phyloP scores from a whole-genome alignment of 2,113 vertebrate species.

The Triplophysa rosa region DNA sequence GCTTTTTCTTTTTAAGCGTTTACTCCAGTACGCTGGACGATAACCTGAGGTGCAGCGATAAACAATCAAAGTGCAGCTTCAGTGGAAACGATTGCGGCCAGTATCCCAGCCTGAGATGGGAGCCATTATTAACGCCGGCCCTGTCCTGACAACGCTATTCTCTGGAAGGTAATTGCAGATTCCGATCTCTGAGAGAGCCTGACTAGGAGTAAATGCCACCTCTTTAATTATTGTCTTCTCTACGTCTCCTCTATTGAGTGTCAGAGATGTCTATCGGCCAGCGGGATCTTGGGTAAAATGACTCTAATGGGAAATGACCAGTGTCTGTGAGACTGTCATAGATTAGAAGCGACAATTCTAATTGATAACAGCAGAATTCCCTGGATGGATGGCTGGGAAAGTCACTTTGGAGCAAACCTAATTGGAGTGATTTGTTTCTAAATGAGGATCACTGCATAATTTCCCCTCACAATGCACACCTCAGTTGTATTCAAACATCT shows the following conservation, averaged over 20 bases:
- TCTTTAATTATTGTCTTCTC: conserved; percentile 86
- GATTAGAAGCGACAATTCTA: conserved; percentile 97
- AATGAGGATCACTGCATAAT: conserved; percentile 67
- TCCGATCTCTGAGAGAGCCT: conserved; percentile 86
- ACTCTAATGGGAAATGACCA: conserved; percentile 94
- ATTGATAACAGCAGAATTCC: conserved; percentile 92
- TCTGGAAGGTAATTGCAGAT: conserved; percentile 82
- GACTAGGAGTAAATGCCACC: conserved; percentile 92
- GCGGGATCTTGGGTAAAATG: conserved; percentile 84
- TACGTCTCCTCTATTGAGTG: conserved; percentile 76
- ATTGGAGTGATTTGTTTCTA: conserved; percentile 90
- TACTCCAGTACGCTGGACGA: conserved; percentile 66
- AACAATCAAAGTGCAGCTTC: conserved; percentile 80
- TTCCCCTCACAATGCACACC: conserved; percentile 57
- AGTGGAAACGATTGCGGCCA: conserved; percentile 75
- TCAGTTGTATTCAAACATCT: conserved; percentile 21
- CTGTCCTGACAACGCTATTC: conserved; percentile 82
- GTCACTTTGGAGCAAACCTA: conserved; percentile 93
- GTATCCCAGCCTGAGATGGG: conserved; percentile 66
- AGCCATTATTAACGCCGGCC: conserved; percentile 76
- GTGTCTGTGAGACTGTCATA: conserved; percentile 78
- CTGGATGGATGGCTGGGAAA: conserved; percentile 84
- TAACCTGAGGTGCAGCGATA: conserved; percentile 72
- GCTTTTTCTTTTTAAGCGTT: conserved; percentile 66
- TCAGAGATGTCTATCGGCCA: conserved; percentile 82